These are phyloP conservation scores for Astropecten irregularis DNA, from an alignment of 53 echinoderm and acorn worm genomes.

Conservation along the genomic window DNA sequence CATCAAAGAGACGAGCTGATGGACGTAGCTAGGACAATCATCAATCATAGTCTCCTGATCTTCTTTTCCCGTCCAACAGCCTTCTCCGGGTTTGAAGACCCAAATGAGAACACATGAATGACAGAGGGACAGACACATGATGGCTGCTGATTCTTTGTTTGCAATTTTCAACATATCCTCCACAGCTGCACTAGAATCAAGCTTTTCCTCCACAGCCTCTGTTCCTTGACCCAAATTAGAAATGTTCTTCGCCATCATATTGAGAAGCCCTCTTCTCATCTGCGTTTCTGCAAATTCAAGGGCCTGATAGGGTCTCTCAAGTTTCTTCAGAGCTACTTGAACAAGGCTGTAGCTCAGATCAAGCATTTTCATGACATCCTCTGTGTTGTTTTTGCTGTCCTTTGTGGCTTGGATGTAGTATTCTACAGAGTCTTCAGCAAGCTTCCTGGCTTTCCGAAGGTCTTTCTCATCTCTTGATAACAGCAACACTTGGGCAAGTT, in stretches of 20 bases:
- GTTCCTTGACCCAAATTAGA: conserved; percentile 7
- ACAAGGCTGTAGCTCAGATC: conserved; percentile 51
- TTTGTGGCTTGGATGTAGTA: conserved; percentile 40
- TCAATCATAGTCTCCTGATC: background rate
- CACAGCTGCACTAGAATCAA: conserved; percentile 10
- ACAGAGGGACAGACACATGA: conserved; percentile 75
- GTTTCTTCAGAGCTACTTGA: conserved; percentile 74
- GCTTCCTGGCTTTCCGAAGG: conserved; percentile 58
- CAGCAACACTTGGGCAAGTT: conserved; percentile 71
- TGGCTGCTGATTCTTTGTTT: conserved; percentile 54
- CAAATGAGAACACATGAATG: conserved; percentile 68
- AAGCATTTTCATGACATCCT: conserved; percentile 44
- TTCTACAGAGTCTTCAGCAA: conserved; percentile 61
- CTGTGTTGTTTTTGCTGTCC: conserved; percentile 30
- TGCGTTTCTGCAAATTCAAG: conserved; percentile 70
- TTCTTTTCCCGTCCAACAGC: conserved; percentile 36
- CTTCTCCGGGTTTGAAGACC: conserved; percentile 73
- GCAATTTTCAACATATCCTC: conserved; percentile 67
- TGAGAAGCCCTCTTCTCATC: conserved; percentile 45
- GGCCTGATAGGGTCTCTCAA: conserved; percentile 63
- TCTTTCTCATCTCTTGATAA: conserved; percentile 67
- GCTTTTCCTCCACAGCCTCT: background rate
- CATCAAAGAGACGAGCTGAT: conserved; percentile 45
- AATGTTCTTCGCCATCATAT: conserved; percentile 21
- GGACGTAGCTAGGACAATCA: conserved; percentile 42